phyloP scores from a whole-genome alignment of 2,888 invertebrate genomes.

The Noctua comes region DNA sequence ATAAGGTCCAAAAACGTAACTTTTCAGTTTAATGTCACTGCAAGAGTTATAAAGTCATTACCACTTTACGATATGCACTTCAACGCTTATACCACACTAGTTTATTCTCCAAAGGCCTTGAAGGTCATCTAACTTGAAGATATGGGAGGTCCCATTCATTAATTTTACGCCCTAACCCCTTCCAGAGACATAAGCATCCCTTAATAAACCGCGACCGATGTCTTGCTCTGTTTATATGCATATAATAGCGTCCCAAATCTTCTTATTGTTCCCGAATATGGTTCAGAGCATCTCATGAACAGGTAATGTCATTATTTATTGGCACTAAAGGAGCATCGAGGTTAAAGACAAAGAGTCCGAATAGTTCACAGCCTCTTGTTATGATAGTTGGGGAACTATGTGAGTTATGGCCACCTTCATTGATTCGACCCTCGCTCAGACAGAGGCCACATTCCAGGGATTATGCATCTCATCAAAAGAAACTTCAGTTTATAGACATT shows the following conservation, averaged over 20 bases:
- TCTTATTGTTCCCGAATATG: conserved; percentile 87
- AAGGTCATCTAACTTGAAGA: conserved; percentile 67
- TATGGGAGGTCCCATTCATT: conserved; percentile 65
- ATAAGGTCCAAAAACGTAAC: background rate
- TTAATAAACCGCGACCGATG: conserved; percentile 82
- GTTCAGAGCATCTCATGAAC: conserved; percentile 81
- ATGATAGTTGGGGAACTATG: conserved; percentile 78
- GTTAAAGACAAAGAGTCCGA: conserved; percentile 82
- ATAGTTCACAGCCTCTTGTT: conserved; percentile 78
- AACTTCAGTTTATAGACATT: conserved; percentile 61
- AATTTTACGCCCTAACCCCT: conserved; percentile 67
- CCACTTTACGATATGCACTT: conserved; percentile 51
- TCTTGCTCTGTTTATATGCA: conserved; percentile 83
- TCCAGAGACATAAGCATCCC: conserved; percentile 70
- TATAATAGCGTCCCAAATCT: conserved; percentile 85
- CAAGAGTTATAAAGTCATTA: conserved; percentile 29
- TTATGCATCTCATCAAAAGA: conserved; percentile 67
- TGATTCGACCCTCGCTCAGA: conserved; percentile 65
- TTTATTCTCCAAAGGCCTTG: conserved; percentile 58
- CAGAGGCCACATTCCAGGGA: conserved; percentile 59
- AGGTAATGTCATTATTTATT: conserved; percentile 89
- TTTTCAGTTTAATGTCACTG: background rate
- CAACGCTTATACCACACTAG: conserved; percentile 47
- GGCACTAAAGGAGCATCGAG: conserved; percentile 80
- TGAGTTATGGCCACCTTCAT: conserved; percentile 69